Base-by-base conservation (phyloP, 2,113 vertebrate genomes). In the Nycticorax nycticorax region DNA sequence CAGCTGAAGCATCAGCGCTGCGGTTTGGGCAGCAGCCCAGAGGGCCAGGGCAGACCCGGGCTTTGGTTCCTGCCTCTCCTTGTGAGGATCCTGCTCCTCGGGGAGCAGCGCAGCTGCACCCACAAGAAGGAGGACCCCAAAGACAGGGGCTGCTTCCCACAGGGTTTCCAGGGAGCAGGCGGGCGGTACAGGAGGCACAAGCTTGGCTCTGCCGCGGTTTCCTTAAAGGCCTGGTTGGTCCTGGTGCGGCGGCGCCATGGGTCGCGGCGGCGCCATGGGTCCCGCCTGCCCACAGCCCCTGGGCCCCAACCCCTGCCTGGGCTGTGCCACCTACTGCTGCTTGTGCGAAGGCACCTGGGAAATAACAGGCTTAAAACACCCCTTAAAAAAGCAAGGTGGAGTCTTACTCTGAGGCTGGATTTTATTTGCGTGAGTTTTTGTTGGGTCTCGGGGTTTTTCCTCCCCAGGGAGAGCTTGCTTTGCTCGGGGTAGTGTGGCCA, bases 11-110 rank as follows among this genome's bases (percentile, higher is more conserved):
- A 20, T 28, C 1, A 1, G 78, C 6, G 50, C 41, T 0, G 2
- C 2, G 2, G 28, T 13, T 41, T 0, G 14, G 56, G 56, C 20
- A 13, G 32, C 3, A 11, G 50, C 39, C 21, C 15, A 4, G 3
- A 16, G 33, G 82, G 35, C 22, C 4, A 32, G 48, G 47, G 48
- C 73, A 79, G 73, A 50, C 5, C 13, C 12, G 7, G 55, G 39
- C 9, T 26, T 16, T 10, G 8, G 45, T 6, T 66, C 56, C 45
- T 41, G 28, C 18, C 56, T 20, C 14, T 71, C 26, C 62, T n/a
- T 14, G 9, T 1, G 1, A 17, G 35, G 10, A 18, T 28, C 66
- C 37, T 35, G 12, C 35, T 82, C 41, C 63, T 72, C 12, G 1
- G 20, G 75, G 27, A 45, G 43, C 32, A 4, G 28, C 2, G 28